These are phyloP conservation scores for Clitarchus hookeri DNA, from an alignment of 2,888 invertebrate species.

Conservation along the genomic window DNA sequence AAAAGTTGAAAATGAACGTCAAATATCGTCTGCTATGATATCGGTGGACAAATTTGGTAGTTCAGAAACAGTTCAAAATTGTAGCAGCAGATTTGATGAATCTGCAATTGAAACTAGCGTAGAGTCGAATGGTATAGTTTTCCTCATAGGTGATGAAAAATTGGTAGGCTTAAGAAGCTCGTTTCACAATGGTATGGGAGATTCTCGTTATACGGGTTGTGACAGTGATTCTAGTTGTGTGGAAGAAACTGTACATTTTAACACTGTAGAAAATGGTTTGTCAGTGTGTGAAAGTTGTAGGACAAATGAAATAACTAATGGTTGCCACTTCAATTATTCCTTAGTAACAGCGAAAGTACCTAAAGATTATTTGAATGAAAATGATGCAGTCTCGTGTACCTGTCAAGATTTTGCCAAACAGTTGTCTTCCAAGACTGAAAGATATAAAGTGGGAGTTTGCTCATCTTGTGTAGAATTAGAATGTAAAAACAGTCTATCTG, in stretches of 20 bases:
- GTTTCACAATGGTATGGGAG: background rate
- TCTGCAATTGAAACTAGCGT: background rate
- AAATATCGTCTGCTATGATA: constrained; percentile 27
- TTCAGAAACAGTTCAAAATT: background rate
- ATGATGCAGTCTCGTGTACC: background rate
- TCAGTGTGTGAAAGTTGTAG: constrained; percentile 20
- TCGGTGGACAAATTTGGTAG: background rate
- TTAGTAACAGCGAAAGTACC: background rate
- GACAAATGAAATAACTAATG: background rate
- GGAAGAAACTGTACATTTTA: background rate
- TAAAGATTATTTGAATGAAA: background rate
- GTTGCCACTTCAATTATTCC: background rate
- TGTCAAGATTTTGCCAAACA: background rate
- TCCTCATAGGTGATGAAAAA: constrained; percentile 26
- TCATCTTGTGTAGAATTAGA: background rate
- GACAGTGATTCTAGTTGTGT: constrained; percentile 1
- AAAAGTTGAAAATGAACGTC: constrained; percentile 33
- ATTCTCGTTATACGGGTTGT: background rate
- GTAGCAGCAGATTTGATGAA: background rate
- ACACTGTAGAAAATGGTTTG: background rate
- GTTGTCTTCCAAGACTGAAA: background rate
- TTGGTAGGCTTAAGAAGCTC: constrained; percentile 23
- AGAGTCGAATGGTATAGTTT: background rate
- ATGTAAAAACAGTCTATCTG: background rate
- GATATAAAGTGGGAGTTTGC: background rate